Percentiles rank a stretch among this genome's conserved stretches.
phyloP scores from a whole-genome alignment of 1,140 invertebrate species.

The Macrobrachium nipponense region DNA sequence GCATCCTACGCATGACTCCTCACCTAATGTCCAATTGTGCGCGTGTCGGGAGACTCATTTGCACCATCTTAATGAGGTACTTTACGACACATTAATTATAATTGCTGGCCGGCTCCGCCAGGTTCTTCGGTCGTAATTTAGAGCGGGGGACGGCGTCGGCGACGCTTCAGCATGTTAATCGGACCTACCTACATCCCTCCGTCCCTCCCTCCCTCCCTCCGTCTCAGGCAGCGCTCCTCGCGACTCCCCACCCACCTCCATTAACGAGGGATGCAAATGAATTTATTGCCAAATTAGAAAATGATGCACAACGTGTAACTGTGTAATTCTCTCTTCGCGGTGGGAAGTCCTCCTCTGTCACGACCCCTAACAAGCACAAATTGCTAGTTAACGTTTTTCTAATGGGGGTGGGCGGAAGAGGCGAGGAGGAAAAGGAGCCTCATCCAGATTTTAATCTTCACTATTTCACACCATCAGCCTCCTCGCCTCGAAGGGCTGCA shows the following conservation, averaged over 20 bases:
- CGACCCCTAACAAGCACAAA: too few relatives aligned
- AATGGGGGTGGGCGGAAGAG: too few relatives aligned
- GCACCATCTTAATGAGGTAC: slow-evolving; percentile 51
- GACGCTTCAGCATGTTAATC: slow-evolving; percentile 22
- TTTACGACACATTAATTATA: slow-evolving; percentile 58
- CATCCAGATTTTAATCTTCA: too few relatives aligned
- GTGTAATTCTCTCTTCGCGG: slow-evolving; percentile 22
- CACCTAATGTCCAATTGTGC: slow-evolving; percentile 57
- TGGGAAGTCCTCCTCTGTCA: too few relatives aligned
- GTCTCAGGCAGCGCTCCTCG: too few relatives aligned
- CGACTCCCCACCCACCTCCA: neutral
- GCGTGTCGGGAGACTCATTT: slow-evolving; percentile 54
- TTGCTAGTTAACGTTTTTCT: too few relatives aligned
- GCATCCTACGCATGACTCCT: slow-evolving; percentile 8
- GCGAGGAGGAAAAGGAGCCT: too few relatives aligned
- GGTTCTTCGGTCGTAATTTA: slow-evolving; percentile 33
- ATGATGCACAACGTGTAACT: slow-evolving; percentile 33
- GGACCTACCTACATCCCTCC: neutral
- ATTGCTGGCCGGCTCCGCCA: slow-evolving; percentile 1
- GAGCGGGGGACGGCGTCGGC: slow-evolving; percentile 9
- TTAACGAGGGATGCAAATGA: slow-evolving; percentile 39
- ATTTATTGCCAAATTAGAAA: slow-evolving; percentile 35
- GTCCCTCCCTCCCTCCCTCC: too few relatives aligned
- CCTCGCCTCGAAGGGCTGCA: too few relatives aligned
- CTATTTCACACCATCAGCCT: too few relatives aligned